Evolutionary conservation across 2,113 vertebrate genomes (phyloP).

Genomic region (Phocoena phocoena): DNA sequence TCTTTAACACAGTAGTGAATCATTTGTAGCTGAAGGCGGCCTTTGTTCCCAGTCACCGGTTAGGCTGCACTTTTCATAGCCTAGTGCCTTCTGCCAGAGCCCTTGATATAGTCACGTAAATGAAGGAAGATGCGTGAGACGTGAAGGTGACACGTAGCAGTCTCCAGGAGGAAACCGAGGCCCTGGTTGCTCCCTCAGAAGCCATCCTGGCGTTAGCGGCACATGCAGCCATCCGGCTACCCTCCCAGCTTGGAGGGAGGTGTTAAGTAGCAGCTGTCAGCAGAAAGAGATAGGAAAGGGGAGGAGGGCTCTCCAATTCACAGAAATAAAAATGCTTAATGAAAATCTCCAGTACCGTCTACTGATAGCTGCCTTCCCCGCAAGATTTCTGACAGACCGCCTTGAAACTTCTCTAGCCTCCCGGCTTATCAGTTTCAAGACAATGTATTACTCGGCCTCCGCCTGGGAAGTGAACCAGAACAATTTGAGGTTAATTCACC

Average conservation of each 20-base stretch:
- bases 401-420: conserved; percentile 68
- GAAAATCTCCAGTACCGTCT: not conserved
- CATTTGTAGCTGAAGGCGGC: not conserved
- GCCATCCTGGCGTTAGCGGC: not conserved
- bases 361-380: conserved; percentile 1
- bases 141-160: not conserved
- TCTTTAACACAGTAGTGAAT: not conserved
- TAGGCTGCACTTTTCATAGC: conserved; percentile 47
- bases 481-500: conserved; percentile 64
- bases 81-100: conserved; percentile 18
- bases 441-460: conserved; percentile 44
- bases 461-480: conserved; percentile 62
- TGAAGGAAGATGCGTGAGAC: conserved; percentile 46
- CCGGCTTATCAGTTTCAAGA: conserved; percentile 53
- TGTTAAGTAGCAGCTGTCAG: conserved; percentile 77
- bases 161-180: conserved; percentile 63
- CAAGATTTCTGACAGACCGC: conserved; percentile 62
- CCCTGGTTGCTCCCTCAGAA: conserved; percentile 52
- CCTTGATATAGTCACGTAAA: conserved; percentile 43
- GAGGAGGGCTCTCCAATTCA: not conserved
- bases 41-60: conserved; percentile 62
- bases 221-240: conserved; percentile 13
- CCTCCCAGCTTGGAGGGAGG: conserved; percentile 72
- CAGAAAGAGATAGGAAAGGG: conserved; percentile 47
- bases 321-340: conserved; percentile 69